Base-by-base conservation (phyloP, 2,888 invertebrate species). In the Phengaris alcon region DNA sequence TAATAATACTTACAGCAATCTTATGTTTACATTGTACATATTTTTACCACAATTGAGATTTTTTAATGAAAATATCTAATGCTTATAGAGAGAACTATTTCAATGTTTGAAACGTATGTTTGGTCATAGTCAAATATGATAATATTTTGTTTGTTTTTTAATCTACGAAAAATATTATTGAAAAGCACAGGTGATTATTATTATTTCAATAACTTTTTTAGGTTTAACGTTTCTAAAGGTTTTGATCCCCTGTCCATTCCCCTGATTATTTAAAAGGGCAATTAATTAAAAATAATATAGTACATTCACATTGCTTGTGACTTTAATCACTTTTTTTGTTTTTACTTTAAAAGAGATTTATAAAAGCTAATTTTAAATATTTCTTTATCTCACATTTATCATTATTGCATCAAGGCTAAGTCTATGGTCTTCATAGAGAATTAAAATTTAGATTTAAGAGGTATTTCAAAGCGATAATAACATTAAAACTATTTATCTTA, bases 1-100 rank as follows among this genome's bases (percentile, higher is more conserved):
- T 93, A 93, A 90, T 93, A 93, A 93, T 93, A 93, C 93, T 93
- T 93, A 93, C 90, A 93, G 89, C 90, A 89, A 93, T 88, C 92
- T 91, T 93, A 93, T 83, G 86, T 82, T 88, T 91, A 87, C 83
- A 87, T 93, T 93, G 93, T 93, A 93, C 93, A 92, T 89, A 90
- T 85, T 89, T 90, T 90, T 90, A 93, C 90, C 91, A 93, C 90
- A 91, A 90, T 91, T 92, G 92, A 92, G 93, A 93, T 93, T 93
- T 91, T 91, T 87, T 85, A 77, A 84, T 87, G 85, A 89, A 90
- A 87, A 87, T 88, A 88, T 87, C 88, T 90, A 90, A 88, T 82
- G 88, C 88, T 88, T 91, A 90, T 89, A 93, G 90, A 93, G 91
- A 93, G 90, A 91, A 86, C 89, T 86, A 87, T 87, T 88, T 86